Evolutionary conservation across 2,797 vertebrate species (phyloP).

Genomic region (Borostomias antarcticus): DNA sequence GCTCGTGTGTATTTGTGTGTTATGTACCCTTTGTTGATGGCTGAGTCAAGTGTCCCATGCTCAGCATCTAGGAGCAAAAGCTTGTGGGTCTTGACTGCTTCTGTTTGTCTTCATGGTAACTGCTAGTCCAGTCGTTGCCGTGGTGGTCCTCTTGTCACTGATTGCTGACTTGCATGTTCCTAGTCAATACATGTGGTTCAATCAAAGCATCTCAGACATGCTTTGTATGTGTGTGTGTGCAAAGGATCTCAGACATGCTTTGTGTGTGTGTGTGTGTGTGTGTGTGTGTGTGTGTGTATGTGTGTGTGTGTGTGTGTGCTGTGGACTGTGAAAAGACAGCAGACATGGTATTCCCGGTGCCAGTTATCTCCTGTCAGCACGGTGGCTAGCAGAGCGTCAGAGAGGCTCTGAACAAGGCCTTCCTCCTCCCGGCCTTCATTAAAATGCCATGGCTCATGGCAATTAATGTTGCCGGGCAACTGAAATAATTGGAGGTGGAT

Average conservation of each 20-base stretch:
- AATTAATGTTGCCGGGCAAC: conserved; percentile 80
- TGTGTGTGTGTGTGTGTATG: too few relatives aligned
- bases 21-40: too few relatives aligned
- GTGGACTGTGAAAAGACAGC: too few relatives aligned
- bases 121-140: too few relatives aligned
- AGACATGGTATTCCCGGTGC: conserved; percentile 44
- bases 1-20: neutral
- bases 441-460: conserved; percentile 76
- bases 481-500: conserved; percentile 84
- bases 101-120: too few relatives aligned
- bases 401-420: conserved; percentile 23
- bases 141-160: neutral
- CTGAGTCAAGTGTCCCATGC: too few relatives aligned
- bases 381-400: conserved; percentile 33
- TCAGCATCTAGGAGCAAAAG: neutral
- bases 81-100: neutral
- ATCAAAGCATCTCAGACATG: neutral
- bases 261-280: too few relatives aligned
- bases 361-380: conserved; percentile 35
- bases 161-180: neutral
- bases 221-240: too few relatives aligned
- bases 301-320: too few relatives aligned
- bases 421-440: conserved; percentile 65
- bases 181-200: neutral
- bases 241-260: neutral